phyloP scores from a whole-genome alignment of 1,140 invertebrate species.

The Drosophila azteca region DNA sequence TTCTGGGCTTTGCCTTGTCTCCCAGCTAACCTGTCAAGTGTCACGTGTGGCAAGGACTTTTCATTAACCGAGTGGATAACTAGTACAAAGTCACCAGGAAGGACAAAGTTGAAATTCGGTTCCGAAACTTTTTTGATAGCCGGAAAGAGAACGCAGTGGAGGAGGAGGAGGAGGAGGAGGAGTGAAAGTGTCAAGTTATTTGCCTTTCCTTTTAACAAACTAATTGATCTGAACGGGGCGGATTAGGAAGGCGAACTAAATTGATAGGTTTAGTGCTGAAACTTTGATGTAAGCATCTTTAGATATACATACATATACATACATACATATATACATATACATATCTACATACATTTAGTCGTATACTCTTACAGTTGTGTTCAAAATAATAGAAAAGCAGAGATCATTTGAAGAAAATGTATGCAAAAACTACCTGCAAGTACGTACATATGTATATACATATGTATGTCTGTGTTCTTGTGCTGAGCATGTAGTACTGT shows the following conservation, averaged over 20 bases:
- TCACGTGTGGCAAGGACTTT: conserved; percentile 4
- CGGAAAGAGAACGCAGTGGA: not conserved
- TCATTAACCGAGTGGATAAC: not conserved
- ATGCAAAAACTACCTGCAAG: too few species aligned
- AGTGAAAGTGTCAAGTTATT: too few species aligned
- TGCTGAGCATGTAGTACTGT: too few species aligned
- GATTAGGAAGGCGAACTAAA: conserved; percentile 43
- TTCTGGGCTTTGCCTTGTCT: too few species aligned
- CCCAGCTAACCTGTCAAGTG: conserved; percentile 1
- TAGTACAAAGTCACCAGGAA: not conserved
- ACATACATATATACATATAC: too few species aligned
- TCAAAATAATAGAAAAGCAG: too few species aligned
- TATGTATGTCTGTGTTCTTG: too few species aligned
- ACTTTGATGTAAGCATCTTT: conserved; percentile 44
- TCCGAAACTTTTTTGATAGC: not conserved
- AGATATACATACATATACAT: not conserved
- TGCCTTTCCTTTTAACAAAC: conserved; percentile 18
- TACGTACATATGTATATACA: too few species aligned
- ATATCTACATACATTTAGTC: too few species aligned
- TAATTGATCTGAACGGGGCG: conserved; percentile 57
- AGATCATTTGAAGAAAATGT: too few species aligned
- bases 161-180: not conserved
- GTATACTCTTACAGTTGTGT: too few species aligned
- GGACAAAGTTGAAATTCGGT: not conserved
- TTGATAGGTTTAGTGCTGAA: conserved; percentile 51